Evolutionary conservation across 2,888 invertebrate species (phyloP), one percentile per base, ranked within the genome.

Genomic region (Tiphia femorata): DNA sequence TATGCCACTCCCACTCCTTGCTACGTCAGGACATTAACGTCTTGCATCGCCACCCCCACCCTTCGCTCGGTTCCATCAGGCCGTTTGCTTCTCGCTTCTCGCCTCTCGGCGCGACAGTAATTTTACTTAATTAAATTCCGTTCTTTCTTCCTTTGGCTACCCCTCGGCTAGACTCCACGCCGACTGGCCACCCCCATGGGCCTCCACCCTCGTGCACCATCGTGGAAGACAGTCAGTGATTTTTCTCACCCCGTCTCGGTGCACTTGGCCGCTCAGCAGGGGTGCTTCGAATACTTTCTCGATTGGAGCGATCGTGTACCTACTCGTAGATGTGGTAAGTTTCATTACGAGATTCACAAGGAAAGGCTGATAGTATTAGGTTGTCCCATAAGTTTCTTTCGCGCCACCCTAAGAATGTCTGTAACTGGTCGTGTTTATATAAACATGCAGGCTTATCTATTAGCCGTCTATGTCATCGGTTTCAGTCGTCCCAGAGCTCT

Each of bases 121-220:
- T 80, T 80, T 79, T 76, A 80, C 80, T 83, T 83, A 83, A 83
- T 83, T 83, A 83, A 83, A 83, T 83, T 83, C 83, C 83, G 81
- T 81, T 83, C 82, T 81, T 78, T 80, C 79, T 74, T 70, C 72
- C 74, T 73, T 71, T 74, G 61, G 52, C 62, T 53, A 56, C 66
- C 69, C 67, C 58, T 64, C 59, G 14, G 5, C 47, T 16, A 19
- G 19, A n/a, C 21, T 27, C 17, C 25, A 2, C 25, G 17, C 6
- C 17, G 33, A 25, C 48, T 48, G 60, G 43, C 58, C 58, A 62
- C 43, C 46, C 21, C 38, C 41, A 14, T 21, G 12, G 33, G 40
- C 33, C 46, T 16, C 38, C 33, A 40, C 20, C 21, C 17, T 35
- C 38, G 42, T 10, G 33, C 46, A 25, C 27, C 42, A 25, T 27